These are phyloP conservation scores for Percopsis omiscomaycus DNA, from an alignment of 2,797 vertebrate species.

Conservation along the genomic window DNA sequence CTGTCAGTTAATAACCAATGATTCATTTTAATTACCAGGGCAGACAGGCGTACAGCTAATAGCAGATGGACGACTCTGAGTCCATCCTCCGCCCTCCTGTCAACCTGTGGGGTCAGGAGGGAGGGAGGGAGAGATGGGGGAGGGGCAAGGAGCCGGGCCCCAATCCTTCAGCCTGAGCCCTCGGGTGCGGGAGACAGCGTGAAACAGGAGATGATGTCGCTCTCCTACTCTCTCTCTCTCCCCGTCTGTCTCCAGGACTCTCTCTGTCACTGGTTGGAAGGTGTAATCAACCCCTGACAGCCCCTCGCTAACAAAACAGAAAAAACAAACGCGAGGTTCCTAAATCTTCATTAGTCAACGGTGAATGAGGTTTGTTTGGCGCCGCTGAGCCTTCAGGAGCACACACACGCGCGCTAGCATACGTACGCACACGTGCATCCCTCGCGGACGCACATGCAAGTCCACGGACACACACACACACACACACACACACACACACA, in stretches of 20 bases:
- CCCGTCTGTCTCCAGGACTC: neutral
- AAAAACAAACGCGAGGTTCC: conserved; percentile 65
- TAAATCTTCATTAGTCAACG: conserved; percentile 76
- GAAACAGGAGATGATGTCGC: conserved; percentile 53
- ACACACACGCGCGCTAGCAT: neutral
- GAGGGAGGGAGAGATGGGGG: conserved; percentile 46
- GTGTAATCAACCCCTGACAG: conserved; percentile 66
- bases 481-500: neutral
- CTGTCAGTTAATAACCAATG: conserved; percentile 44
- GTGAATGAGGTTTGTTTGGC: conserved; percentile 70
- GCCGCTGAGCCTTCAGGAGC: conserved; percentile 19
- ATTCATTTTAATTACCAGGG: conserved; percentile 63
- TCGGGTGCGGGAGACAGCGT: conserved; percentile 28
- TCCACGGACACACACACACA: conserved; percentile 8
- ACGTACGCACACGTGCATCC: neutral
- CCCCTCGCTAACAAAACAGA: conserved; percentile 58
- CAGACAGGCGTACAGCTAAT: conserved; percentile 47
- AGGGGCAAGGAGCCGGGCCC: neutral
- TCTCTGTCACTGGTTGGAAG: conserved; percentile 38
- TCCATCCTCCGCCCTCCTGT: conserved; percentile 30
- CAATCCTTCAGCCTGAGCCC: conserved; percentile 33
- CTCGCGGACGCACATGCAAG: conserved; percentile 9
- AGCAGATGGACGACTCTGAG: conserved; percentile 59
- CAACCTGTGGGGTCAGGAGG: conserved; percentile 37
- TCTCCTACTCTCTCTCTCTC: conserved; percentile 3